Percentiles rank a stretch among this genome's conserved stretches.
Conservation (phyloP, 2,113 vertebrate genomes). For the Brachypteracias leptosomus region DNA sequence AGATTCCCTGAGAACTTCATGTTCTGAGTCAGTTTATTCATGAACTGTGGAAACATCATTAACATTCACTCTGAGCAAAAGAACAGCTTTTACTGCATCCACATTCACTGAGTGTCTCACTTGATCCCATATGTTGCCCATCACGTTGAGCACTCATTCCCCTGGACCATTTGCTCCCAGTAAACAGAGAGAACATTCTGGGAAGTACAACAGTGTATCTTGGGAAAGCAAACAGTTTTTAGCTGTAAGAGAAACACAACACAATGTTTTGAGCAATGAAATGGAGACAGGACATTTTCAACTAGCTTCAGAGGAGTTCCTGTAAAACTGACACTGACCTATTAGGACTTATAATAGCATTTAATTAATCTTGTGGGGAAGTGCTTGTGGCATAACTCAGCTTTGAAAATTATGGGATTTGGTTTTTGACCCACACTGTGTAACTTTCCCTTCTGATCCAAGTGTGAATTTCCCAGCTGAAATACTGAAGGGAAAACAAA, state of each 20-base stretch:
- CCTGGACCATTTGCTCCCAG: not conserved
- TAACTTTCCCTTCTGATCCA: not conserved
- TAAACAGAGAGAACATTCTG: slow-evolving; percentile 11
- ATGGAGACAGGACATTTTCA: slow-evolving; percentile 3
- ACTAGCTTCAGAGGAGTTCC: not conserved
- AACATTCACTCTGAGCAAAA: slow-evolving; percentile 50
- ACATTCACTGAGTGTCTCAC: slow-evolving; percentile 26
- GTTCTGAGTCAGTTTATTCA: slow-evolving; percentile 36
- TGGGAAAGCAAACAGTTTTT: slow-evolving; percentile 31
- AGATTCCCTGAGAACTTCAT: not conserved
- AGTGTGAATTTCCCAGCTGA: not conserved
- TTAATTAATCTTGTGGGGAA: not conserved
- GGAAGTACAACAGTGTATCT: not conserved
- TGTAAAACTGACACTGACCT: not conserved
- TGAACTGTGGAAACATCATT: slow-evolving; percentile 15
- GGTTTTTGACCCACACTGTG: not conserved
- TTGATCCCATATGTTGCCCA: slow-evolving; percentile 18
- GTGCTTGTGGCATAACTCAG: not conserved
- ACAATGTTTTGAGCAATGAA: not conserved
- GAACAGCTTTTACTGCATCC: slow-evolving; percentile 39
- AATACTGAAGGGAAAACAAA: not conserved
- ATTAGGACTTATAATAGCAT: not conserved
- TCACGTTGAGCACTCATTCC: slow-evolving; percentile 8
- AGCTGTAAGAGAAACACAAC: not conserved
- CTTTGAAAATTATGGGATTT: not conserved